Evolutionary conservation across 2,888 invertebrate species (phyloP), one percentile per base, ranked within the genome.

Genomic region (Andrena minutula): DNA sequence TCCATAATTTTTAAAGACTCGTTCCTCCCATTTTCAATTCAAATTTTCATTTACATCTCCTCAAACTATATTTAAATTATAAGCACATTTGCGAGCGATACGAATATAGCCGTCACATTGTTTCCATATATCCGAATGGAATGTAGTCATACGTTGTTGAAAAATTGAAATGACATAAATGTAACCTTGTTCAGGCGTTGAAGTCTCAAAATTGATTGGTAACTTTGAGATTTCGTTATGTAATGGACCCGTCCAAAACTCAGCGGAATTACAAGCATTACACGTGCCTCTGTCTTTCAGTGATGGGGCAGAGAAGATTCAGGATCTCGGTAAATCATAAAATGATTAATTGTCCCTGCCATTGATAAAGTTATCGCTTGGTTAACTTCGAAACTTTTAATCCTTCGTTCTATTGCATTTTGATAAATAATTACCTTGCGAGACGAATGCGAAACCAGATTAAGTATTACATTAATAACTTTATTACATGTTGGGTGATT

Each of bases 241-340:
- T 84, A 32, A 87, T 90, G 84, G 86, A 88, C 47, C 64, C 82
- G 30, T 58, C 64, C 1, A 73, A 79, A 68, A 76, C 47, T 28
- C 65, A 65, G 6, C 83, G 65, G 23, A 82, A 61, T 35, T 75
- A 83, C 26, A 79, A 80, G 51, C 79, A 71, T 23, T 83, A 73
- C 51, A 81, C 77, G 7, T 80, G 82, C 65, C 73, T 88, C 23
- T 86, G 81, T 65, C 81, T 88, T 32, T 83, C 82, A 63, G 65
- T 87, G 61, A 86, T 87, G 84, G 88, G 85, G 16, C 84, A 79
- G 41, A 85, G 85, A 69, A 84, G 74, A 74, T 64, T 85, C 56
- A 73, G 82, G 64, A 85, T 86, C 64, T 83, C 82, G 82, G 88
- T 87, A 87, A 88, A 79, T 85, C 76, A 73, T 70, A 30, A 32